Base-by-base conservation (phyloP, 1,140 invertebrate genomes). In the Drosophila subpulchrella region DNA sequence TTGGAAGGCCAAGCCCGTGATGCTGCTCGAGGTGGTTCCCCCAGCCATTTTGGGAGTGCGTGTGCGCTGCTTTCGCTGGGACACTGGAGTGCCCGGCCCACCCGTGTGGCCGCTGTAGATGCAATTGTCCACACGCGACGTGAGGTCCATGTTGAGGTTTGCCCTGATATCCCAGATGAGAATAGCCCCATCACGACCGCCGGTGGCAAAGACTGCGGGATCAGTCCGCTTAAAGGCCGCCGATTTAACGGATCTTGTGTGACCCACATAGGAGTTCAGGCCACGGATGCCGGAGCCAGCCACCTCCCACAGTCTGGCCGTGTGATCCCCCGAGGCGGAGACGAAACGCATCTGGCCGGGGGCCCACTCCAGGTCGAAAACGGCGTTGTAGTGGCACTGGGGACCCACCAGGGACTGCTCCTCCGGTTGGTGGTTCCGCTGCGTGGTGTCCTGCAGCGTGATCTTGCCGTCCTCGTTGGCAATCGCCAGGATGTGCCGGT, bases 281-380 rank as follows among this genome's bases (percentile, higher is more conserved):
- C 93, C 81, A 62, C 61, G 81, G 17, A 95, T 93, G 80, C 96
- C 95, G 91, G 94, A 95, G 20, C 92, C 84, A 0, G 86, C 75
- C 8, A 93, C 92, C 91, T 97, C 96, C 95, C 96, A 97, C 0
- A 98, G 91, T 47, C 94, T 93, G 0, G 95, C 95, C 0, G 95
- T 96, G 80, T 97, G 96, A 92, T 98, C 97, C 6, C 97, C 97
- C 55, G 97, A 97, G 2, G 95, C 97, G 47, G 96, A 97, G 5
- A 98, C 94, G 38, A 98, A 93, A 75, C 95, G 95, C 92, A 95
- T 94, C 68, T 96, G 94, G 1, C 94, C 93, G 6, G 95, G 95
- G 92, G 96, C 95, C 97, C 97, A 98, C 7, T 96, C 95, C 46
- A 98, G 80, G 92, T 98, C 97, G 93, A 98, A 98, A 15, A 98